Conservation (phyloP, 2,888 invertebrate species). For the Eledone cirrhosa region DNA sequence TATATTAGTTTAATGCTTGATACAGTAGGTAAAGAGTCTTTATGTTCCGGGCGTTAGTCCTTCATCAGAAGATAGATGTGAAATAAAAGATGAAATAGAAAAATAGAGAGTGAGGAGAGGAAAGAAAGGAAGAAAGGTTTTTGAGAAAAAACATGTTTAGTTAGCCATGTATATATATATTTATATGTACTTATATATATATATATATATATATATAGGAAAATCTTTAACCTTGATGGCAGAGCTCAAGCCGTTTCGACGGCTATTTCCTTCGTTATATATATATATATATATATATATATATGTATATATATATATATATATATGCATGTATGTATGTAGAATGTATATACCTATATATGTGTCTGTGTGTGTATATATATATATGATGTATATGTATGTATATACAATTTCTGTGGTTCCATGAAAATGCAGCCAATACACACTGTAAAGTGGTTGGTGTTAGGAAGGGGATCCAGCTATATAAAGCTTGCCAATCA, state of each 20-base stretch:
- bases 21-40: too few relatives aligned
- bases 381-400: not conserved
- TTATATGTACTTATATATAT: not conserved
- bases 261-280: too few relatives aligned
- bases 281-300: not conserved
- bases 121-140: not conserved
- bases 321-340: not conserved
- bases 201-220: too few relatives aligned
- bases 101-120: not conserved
- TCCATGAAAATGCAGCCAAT: too few relatives aligned
- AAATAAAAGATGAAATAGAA: not conserved
- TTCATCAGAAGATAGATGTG: too few relatives aligned
- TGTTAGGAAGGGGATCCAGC: too few relatives aligned
- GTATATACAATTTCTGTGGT: not conserved
- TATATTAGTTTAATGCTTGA: too few relatives aligned
- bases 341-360: not conserved
- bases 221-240: too few relatives aligned
- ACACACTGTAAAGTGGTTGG: too few relatives aligned
- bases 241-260: too few relatives aligned
- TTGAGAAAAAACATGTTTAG: not conserved
- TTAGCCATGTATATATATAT: not conserved
- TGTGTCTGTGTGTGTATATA: not conserved
- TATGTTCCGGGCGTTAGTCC: too few relatives aligned
- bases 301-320: not conserved
- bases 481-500: too few relatives aligned